phyloP scores from a whole-genome alignment of 2,888 invertebrate species.

The Lasioglossum marginatum region DNA sequence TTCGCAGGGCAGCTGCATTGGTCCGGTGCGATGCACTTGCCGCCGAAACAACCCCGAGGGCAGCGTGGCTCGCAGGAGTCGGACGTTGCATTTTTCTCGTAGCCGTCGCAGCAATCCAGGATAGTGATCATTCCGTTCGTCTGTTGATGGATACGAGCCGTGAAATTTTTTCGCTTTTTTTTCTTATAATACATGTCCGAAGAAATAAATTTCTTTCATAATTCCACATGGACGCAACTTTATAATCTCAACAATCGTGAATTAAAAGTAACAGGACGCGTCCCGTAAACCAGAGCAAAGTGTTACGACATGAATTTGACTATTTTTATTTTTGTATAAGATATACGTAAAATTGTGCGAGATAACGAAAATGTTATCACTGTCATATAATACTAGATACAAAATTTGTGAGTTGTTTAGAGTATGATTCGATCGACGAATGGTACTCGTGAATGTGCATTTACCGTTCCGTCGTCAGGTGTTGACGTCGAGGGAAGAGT shows the following conservation, averaged over 20 bases:
- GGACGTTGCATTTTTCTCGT: conserved; percentile 86
- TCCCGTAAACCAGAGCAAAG: too few relatives aligned
- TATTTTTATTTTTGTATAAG: neutral
- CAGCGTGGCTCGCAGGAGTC: conserved; percentile 88
- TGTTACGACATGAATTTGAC: too few relatives aligned
- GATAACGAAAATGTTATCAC: neutral
- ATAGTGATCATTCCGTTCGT: conserved; percentile 76
- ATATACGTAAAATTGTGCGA: neutral
- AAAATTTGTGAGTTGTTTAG: too few relatives aligned
- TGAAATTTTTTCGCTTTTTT: neutral
- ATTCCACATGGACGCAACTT: too few relatives aligned
- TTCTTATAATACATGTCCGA: too few relatives aligned
- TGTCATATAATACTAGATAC: too few relatives aligned
- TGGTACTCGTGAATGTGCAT: too few relatives aligned
- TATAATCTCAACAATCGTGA: too few relatives aligned
- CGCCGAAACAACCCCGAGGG: conserved; percentile 89
- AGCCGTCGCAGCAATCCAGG: conserved; percentile 90
- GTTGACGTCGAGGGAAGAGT: conserved; percentile 57
- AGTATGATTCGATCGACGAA: too few relatives aligned
- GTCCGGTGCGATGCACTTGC: conserved; percentile 88
- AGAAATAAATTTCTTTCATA: too few relatives aligned
- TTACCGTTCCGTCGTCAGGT: conserved; percentile 67
- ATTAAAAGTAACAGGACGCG: too few relatives aligned
- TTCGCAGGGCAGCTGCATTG: conserved; percentile 88
- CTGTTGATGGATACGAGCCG: neutral